Evolutionary conservation across 2,888 invertebrate species (phyloP).

Genomic region (Xestia ashworthii): DNA sequence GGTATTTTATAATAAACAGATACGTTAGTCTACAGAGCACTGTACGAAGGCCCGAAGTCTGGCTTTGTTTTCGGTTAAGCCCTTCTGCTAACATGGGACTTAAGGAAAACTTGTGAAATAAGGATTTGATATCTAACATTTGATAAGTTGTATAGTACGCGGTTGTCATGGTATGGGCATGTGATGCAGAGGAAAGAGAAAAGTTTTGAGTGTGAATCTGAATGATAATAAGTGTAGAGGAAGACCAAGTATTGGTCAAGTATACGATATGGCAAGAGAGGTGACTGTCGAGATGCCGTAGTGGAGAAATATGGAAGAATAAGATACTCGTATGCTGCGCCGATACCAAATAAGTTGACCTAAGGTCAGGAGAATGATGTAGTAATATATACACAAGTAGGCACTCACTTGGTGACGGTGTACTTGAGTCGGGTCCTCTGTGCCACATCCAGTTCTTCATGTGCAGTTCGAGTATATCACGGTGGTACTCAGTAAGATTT

Average conservation of each 20-base stretch:
- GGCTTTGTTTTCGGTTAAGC: neutral
- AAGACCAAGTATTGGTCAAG: neutral
- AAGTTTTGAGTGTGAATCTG: neutral
- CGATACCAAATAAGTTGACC: neutral
- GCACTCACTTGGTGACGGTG: constrained; percentile 32
- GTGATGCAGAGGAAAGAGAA: neutral
- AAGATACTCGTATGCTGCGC: neutral
- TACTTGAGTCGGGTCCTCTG: constrained; percentile 9
- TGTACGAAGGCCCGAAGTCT: neutral
- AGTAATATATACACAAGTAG: neutral
- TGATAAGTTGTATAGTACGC: neutral
- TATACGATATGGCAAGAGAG: neutral
- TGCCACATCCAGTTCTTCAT: constrained; percentile 39
- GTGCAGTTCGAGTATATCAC: constrained; percentile 66
- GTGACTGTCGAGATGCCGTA: neutral
- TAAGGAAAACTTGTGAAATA: neutral
- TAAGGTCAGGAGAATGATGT: neutral
- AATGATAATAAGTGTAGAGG: neutral
- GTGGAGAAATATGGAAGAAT: neutral
- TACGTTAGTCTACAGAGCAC: neutral
- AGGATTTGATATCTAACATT: neutral
- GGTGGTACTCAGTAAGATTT: constrained; percentile 72
- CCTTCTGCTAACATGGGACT: neutral
- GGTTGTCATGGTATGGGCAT: neutral
- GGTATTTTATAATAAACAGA: neutral